Base-by-base conservation (phyloP, 2,113 vertebrate species). In the Actenoides hombroni region DNA sequence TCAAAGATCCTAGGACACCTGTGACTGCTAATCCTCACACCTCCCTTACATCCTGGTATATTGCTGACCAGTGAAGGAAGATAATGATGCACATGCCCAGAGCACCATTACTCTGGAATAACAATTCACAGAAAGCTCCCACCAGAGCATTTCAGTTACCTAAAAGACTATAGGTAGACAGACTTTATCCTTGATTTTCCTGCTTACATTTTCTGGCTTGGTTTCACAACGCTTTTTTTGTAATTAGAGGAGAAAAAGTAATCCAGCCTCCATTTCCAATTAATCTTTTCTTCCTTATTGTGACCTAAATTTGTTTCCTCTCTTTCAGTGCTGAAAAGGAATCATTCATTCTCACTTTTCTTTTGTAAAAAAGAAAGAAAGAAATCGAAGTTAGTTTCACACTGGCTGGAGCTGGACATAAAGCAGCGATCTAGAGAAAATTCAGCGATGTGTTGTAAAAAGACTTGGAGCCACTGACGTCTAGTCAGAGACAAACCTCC, bases 361-460 rank as follows among this genome's bases (percentile, higher is more conserved):
- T 77, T 68, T 77, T 87, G 51, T 9, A n/a, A 40, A 88, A n/a
- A 79, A 75, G 37, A 67, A 94, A 83, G n/a, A 79, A 92, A 93
- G 59, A 95, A 90, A 96, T 16, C 11, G 5, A 95, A 87, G 78
- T 59, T 64, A 77, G 49, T 89, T 90, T 87, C 70, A 64, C 19
- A 44, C 35, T 84, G 86, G 44, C 86, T 92, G 59, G 35, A 86
- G 60, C 33, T 71, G 70, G 78, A 94, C 61, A 94, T 84, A 91
- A 96, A 96, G 64, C 83, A 95, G 91, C 1, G 1, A 67, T 48
- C 40, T 39, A 85, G 70, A 53, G 75, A 86, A 40, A 90, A 73
- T 77, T 94, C 90, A 91, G 33, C 74, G 80, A 95, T 73, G 46
- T 83, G 68, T 16, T 92, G 31, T 90, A 94, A 94, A 94, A 91